Evolutionary conservation across 2,888 invertebrate genomes (phyloP).

Genomic region (Euplagia quadripunctaria): DNA sequence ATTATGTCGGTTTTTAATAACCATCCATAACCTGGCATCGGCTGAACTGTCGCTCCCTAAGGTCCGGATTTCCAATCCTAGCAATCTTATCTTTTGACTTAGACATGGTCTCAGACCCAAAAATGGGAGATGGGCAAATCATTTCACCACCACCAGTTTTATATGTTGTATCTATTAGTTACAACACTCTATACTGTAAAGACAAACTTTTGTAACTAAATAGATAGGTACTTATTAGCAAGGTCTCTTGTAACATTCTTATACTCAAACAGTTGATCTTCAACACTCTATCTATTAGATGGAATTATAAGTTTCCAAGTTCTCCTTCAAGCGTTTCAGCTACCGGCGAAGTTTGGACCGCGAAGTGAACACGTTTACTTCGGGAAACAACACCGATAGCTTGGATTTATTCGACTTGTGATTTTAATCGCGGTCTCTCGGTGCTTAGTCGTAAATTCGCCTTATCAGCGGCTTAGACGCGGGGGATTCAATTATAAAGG

Average conservation of each 20-base stretch:
- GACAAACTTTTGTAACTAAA: neutral
- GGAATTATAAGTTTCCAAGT: slow-evolving; percentile 48
- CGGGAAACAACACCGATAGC: slow-evolving; percentile 70
- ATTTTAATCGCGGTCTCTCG: slow-evolving; percentile 59
- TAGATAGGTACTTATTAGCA: neutral
- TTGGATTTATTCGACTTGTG: slow-evolving; percentile 73
- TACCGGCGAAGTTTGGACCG: slow-evolving; percentile 53
- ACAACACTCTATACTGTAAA: neutral
- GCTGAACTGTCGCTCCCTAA: too few relatives aligned
- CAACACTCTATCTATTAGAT: slow-evolving; percentile 12
- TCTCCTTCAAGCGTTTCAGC: slow-evolving; percentile 35
- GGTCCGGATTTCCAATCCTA: too few relatives aligned
- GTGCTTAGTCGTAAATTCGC: slow-evolving; percentile 47
- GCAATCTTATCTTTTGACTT: too few relatives aligned
- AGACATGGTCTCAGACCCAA: too few relatives aligned
- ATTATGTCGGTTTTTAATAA: too few relatives aligned
- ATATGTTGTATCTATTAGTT: too few relatives aligned
- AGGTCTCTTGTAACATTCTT: neutral
- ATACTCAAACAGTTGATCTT: slow-evolving; percentile 6
- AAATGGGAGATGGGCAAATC: too few relatives aligned
- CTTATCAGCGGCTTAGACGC: slow-evolving; percentile 42
- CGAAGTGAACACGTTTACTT: slow-evolving; percentile 74
- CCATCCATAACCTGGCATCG: too few relatives aligned
- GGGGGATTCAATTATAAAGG: slow-evolving; percentile 48
- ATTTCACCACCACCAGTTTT: too few relatives aligned